Base-by-base conservation (phyloP, 1,140 invertebrate genomes). In the Grapholita molesta region DNA sequence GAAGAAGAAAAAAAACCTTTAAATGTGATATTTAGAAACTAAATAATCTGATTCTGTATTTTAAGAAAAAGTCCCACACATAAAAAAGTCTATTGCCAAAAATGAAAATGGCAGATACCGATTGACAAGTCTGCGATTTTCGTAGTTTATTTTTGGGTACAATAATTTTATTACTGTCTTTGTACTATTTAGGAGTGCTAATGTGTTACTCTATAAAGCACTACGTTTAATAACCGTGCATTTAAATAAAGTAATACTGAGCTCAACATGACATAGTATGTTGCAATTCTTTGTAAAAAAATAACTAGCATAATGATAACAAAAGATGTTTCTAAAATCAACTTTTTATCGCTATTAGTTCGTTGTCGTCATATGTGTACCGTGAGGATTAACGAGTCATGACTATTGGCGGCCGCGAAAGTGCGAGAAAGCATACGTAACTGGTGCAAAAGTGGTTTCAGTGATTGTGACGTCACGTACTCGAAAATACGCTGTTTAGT, bases 291-390 rank as follows among this genome's bases (percentile, higher is more conserved):
- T 28, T 61, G 73, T 79, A 70, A 78, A 85, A 83, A 88, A 86
- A 84, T 87, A 88, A 77, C 77, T 86, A 77, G 82, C 87, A 86
- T 82, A 53, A 71, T 71, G 84, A 91, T 91, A 91, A 91, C 89
- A 91, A 91, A 91, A 91, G 89, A 86, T 89, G 87, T 89, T n/a
- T n/a, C 85, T 90, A 91, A 91, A 85, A 85, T 81, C 75, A 76
- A 74, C 72, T 78, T 86, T 82, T 82, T 83, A 80, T 82, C 76
- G 76, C 76, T 85, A 73, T 80, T 77, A 80, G 75, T 76, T 85
- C 74, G 85, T 88, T 88, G 89, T 89, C 80, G 78, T 85, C 79
- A 82, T 76, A 81, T 85, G 85, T 86, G 79, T 85, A 77, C 70
- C 70, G 74, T 85, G 75, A 61, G 73, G 74, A 86, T 83, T 88